Conservation (phyloP, 1,140 invertebrate species). For the Eriosoma lanigerum region DNA sequence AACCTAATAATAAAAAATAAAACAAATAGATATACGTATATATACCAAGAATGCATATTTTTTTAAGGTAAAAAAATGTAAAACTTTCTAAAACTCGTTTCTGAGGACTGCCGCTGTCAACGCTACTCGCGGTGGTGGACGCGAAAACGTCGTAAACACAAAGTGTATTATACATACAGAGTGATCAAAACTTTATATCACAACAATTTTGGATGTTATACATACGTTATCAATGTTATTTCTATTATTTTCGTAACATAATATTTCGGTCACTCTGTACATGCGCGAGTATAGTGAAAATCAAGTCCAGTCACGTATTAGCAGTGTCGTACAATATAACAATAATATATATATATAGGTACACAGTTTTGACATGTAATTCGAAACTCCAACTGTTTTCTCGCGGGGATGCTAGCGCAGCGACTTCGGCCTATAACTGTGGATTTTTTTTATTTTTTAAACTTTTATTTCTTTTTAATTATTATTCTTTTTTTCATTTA, state of each 20-base stretch:
- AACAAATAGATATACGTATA: background rate
- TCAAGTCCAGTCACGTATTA: slow-evolving; percentile 35
- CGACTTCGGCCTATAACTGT: background rate
- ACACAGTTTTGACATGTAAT: background rate
- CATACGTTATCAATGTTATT: no score
- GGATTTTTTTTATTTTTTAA: no score
- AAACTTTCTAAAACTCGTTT: slow-evolving; percentile 40
- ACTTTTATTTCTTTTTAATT: no score
- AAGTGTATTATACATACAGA: background rate
- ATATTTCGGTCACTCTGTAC: no score
- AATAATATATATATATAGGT: background rate
- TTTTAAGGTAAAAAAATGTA: slow-evolving; percentile 42
- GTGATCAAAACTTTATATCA: no score
- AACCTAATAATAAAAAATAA: background rate
- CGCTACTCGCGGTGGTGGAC: background rate
- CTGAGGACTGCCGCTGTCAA: background rate
- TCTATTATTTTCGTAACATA: no score
- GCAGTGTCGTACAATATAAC: background rate
- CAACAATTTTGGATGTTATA: no score
- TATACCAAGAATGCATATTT: background rate
- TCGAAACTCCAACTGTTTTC: slow-evolving; percentile 14
- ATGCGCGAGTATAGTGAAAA: background rate
- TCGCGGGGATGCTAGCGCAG: background rate
- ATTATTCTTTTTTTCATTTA: no score
- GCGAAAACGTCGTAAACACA: slow-evolving; percentile 28